A percentile compares a stretch with the other conserved stretches of the same genome.
Evolutionary conservation across 2,113 vertebrate genomes (phyloP).

Genomic region (Mirza zaza): DNA sequence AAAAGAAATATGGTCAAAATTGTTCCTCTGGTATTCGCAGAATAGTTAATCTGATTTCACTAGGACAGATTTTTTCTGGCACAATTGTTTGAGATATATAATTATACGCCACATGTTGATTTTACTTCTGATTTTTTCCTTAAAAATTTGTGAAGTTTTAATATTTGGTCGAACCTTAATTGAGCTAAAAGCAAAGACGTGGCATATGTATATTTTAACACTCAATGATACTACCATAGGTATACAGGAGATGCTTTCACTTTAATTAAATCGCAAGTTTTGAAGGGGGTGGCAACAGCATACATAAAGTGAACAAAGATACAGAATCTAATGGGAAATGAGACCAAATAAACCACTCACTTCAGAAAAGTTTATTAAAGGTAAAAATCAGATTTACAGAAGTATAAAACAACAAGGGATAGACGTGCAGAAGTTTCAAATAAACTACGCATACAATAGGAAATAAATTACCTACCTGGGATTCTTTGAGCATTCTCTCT

Average conservation of each 20-base stretch:
- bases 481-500: neutral
- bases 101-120: neutral
- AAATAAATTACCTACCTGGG: slow-evolving; percentile 80
- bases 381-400: slow-evolving; percentile 80
- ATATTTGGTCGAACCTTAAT: neutral
- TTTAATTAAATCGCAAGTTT: neutral
- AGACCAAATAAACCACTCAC: slow-evolving; percentile 76
- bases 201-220: neutral
- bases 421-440: neutral
- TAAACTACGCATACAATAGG: slow-evolving; percentile 47
- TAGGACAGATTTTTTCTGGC: neutral
- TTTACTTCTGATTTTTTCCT: neutral
- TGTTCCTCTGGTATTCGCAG: neutral
- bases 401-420: slow-evolving; percentile 42
- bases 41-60: neutral
- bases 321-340: slow-evolving; percentile 72
- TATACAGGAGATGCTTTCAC: neutral
- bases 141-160: neutral
- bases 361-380: slow-evolving; percentile 85
- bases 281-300: neutral
- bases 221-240: neutral
- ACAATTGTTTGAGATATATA: neutral
- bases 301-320: neutral
- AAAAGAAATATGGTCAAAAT: neutral
- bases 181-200: neutral